Percentiles rank a stretch among this genome's conserved stretches.
phyloP scores from a whole-genome alignment of 2,888 invertebrate species.

The Uloborus plumipes region DNA sequence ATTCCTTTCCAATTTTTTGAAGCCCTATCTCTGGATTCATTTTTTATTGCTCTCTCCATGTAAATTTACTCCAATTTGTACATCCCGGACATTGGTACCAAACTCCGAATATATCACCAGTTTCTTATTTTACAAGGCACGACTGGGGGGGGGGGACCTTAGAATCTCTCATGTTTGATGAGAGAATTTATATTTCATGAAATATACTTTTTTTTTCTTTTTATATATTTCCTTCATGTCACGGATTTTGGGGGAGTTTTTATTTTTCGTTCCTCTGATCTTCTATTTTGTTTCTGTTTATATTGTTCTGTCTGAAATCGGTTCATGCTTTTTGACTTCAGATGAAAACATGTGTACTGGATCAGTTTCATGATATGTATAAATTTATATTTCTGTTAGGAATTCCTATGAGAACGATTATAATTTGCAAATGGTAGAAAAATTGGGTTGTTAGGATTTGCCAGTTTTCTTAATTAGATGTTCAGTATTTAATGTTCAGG shows the following conservation, averaged over 20 bases:
- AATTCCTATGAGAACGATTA: background rate
- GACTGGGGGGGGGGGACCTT: background rate
- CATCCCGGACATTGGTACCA: background rate
- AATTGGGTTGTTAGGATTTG: too few relatives aligned
- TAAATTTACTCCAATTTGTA: constrained; percentile 35
- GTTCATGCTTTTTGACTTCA: background rate
- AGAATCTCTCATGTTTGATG: constrained; percentile 14
- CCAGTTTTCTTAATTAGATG: too few relatives aligned
- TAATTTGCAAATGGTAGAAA: background rate
- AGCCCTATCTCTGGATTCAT: background rate
- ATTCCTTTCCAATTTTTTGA: constrained; percentile 8
- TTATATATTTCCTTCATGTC: background rate
- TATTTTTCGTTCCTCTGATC: background rate
- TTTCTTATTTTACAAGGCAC: background rate
- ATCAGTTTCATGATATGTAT: background rate
- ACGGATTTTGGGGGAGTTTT: background rate
- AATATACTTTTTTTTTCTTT: background rate
- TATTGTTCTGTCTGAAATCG: background rate
- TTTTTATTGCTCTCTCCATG: constrained; percentile 3
- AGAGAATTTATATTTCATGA: constrained; percentile 48
- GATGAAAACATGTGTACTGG: background rate
- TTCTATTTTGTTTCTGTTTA: constrained; percentile 1
- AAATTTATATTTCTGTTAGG: constrained; percentile 1
- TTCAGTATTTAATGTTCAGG: too few relatives aligned
- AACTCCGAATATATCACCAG: background rate